Percentiles rank a stretch among this genome's conserved stretches.
These are phyloP conservation scores for Pyrrhia umbra DNA, from an alignment of 2,888 invertebrate species.

Conservation along the genomic window DNA sequence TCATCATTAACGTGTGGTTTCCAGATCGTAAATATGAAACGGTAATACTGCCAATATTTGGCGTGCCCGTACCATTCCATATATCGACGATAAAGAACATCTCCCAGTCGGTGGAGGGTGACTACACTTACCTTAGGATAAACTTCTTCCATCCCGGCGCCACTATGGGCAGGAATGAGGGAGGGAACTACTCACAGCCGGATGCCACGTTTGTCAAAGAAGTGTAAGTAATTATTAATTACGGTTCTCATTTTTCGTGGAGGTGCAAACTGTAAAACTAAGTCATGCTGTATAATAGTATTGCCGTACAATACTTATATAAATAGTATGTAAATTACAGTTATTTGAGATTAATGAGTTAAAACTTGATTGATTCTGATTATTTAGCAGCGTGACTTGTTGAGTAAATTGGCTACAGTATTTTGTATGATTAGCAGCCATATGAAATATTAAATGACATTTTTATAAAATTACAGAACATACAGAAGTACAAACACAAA, in stretches of 20 bases:
- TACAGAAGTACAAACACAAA: slow-evolving; percentile 99
- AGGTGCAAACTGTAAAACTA: no score
- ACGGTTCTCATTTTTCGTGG: no score
- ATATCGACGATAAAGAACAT: slow-evolving; percentile 99
- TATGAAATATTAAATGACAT: background rate
- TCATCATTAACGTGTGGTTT: slow-evolving; percentile 61
- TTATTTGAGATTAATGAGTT: no score
- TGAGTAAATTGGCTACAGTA: no score
- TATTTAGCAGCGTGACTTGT: no score
- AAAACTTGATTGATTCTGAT: no score
- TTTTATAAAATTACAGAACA: slow-evolving; percentile 90
- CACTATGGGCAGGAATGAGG: slow-evolving; percentile 98
- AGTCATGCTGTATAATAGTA: no score
- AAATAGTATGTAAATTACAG: no score
- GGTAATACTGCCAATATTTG: slow-evolving; percentile 99
- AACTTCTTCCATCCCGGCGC: slow-evolving; percentile 99
- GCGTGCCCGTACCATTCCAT: slow-evolving; percentile 98
- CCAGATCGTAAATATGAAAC: slow-evolving; percentile 99
- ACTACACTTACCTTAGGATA: slow-evolving; percentile 99
- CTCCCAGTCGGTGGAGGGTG: slow-evolving; percentile 99
- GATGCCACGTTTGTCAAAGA: slow-evolving; percentile 99
- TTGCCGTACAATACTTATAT: no score
- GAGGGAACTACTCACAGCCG: slow-evolving; percentile 97
- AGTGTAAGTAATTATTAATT: slow-evolving; percentile 92
- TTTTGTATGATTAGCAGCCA: no score